Percentiles rank a stretch among this genome's conserved stretches.
These are phyloP conservation scores for Picathartes gymnocephalus DNA, from an alignment of 2,113 vertebrate species.

Conservation along the genomic window DNA sequence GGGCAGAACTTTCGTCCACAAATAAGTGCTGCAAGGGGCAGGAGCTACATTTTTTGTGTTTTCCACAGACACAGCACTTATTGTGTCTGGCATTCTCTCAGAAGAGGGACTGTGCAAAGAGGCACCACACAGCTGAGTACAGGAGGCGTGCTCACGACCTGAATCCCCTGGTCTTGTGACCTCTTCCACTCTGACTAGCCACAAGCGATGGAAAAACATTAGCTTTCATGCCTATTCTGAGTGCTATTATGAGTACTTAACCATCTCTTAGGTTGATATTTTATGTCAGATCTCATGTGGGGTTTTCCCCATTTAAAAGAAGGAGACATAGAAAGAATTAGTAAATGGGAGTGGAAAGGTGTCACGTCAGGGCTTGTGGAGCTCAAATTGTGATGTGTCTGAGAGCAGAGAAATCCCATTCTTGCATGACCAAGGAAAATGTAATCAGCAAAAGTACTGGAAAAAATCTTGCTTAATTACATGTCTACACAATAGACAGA, in stretches of 20 bases:
- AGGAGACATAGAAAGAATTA: background rate
- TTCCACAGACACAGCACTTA: background rate
- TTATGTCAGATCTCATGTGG: background rate
- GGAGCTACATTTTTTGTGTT: background rate
- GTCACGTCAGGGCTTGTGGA: background rate
- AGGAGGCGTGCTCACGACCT: background rate
- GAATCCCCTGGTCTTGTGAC: background rate
- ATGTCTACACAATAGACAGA: constrained; percentile 47
- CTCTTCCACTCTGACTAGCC: background rate
- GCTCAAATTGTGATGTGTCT: background rate
- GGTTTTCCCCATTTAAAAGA: background rate
- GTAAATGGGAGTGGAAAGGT: background rate
- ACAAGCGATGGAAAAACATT: background rate
- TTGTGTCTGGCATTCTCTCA: too few species aligned
- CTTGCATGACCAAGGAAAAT: background rate
- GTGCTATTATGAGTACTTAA: accelerated
- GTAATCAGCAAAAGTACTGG: constrained; percentile 11
- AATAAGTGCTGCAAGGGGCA: background rate
- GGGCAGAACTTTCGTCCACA: background rate
- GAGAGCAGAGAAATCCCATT: background rate
- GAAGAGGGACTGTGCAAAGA: background rate
- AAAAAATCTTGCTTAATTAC: constrained; percentile 42
- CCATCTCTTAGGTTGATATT: background rate
- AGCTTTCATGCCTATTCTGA: background rate
- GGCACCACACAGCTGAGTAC: background rate